Evolutionary conservation across 53 echinoderm and acorn worm genomes (phyloP).

Genomic region (Luidia sarsii): DNA sequence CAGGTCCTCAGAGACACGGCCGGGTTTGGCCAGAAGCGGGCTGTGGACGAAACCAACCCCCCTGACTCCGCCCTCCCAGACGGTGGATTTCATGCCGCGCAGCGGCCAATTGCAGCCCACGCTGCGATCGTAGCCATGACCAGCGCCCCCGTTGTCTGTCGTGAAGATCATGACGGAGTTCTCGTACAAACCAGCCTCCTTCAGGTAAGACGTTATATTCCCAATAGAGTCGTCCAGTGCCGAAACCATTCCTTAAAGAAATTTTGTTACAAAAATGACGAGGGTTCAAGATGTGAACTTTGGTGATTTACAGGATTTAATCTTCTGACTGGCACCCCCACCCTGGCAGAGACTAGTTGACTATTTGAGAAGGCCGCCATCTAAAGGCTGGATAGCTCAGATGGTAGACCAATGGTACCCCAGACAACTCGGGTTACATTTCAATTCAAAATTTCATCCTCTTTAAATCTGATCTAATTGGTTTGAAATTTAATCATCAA

Average conservation of each 20-base stretch:
- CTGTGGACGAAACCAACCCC: conserved; percentile 89
- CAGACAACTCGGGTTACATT: too few species aligned
- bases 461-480: too few species aligned
- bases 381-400: too few species aligned
- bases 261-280: too few species aligned
- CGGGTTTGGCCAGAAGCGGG: conserved; percentile 65
- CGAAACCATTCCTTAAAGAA: conserved; percentile 80
- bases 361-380: too few species aligned
- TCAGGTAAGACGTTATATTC: conserved; percentile 69
- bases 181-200: conserved; percentile 78
- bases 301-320: too few species aligned
- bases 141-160: conserved; percentile 94
- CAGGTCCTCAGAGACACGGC: conserved; percentile 72
- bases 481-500: too few species aligned
- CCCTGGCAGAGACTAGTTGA: too few species aligned
- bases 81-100: conserved; percentile 82
- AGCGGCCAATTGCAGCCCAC: conserved; percentile 94
- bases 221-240: conserved; percentile 92
- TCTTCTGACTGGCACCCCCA: too few species aligned
- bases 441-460: too few species aligned
- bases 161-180: conserved; percentile 94
- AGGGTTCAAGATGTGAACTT: too few species aligned
- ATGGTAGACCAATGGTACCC: too few species aligned
- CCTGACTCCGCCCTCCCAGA: conserved; percentile 95
- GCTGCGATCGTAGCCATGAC: conserved; percentile 82